Evolutionary conservation across 2,888 invertebrate species (phyloP), one percentile per base, ranked within the genome.

Genomic region (Ametastegia equiseti): DNA sequence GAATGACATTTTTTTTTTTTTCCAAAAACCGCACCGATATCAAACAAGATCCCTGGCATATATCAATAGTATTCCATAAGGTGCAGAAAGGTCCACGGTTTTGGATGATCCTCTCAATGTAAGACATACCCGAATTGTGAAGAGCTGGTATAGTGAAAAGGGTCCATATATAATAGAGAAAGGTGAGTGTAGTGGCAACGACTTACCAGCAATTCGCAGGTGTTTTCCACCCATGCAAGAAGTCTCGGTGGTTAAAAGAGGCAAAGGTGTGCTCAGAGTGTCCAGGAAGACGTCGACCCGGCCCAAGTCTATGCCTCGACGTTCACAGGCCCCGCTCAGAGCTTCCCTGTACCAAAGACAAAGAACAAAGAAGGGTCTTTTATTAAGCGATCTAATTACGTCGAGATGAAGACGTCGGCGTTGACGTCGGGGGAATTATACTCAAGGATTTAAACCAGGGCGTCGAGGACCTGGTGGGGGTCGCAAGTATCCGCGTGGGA

Each of bases 181-280:
- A n/a, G n/a, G n/a, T n/a, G n/a, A n/a, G n/a, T n/a, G n/a, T n/a
- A n/a, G n/a, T n/a, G n/a, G n/a, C n/a, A n/a, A 27, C 73, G 84
- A 87, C 92, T 92, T 90, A 95, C 95, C 94, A 93, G 93, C 93
- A 86, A 95, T 93, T 87, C 94, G 92, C 81, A 96, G 93, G 86
- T 94, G 94, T 87, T 94, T 94, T 4, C 95, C 95, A 54, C 95
- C 95, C 19, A 96, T 93, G 87, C 93, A 93, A 69, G 94, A 94
- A 19, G 95, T 94, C 88, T 95, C 95, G 84, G 94, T 93, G 39
- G 93, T 92, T 83, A 94, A 92, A 85, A 94, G 91, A 36, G 94
- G 93, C 84, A 95, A 91, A 82, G 95, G 94, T 63, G 94, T 93
- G 89, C 94, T 92, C 88, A 94, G 93, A 45, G 94, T 94, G 85